Evolutionary conservation across 2,797 vertebrate species (phyloP).

Genomic region (Mus minutoides): DNA sequence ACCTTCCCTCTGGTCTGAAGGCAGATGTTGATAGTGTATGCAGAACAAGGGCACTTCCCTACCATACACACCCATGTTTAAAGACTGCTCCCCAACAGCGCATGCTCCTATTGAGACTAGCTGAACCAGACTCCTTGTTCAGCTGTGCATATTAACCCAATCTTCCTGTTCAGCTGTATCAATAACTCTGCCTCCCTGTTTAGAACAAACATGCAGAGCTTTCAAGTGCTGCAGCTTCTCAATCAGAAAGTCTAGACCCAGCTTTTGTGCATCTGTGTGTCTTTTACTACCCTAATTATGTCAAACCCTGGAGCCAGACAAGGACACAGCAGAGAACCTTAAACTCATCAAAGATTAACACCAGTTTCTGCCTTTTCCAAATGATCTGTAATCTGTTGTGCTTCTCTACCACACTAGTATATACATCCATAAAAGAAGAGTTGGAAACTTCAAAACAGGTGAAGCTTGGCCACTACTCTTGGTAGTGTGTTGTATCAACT

Average conservation of each 20-base stretch:
- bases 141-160: not conserved
- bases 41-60: not conserved
- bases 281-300: not conserved
- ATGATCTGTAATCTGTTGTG: not conserved
- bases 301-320: not conserved
- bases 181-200: not conserved
- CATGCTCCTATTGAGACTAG: not conserved
- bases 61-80: not conserved
- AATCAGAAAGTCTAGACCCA: not conserved
- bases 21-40: not conserved
- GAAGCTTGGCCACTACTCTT: not conserved
- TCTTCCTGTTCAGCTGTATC: not conserved
- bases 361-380: not conserved
- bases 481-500: not conserved
- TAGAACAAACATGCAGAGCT: not conserved
- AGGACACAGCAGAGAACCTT: not conserved
- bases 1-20: not conserved
- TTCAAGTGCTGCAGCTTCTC: not conserved
- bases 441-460: slow-evolving; percentile 16
- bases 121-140: not conserved
- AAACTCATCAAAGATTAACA: not conserved
- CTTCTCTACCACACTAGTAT: not conserved
- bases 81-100: not conserved
- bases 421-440: slow-evolving; percentile 18
- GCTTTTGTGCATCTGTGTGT: not conserved